Conservation (phyloP, 2,113 vertebrate genomes). For the Anolis sagrei region DNA sequence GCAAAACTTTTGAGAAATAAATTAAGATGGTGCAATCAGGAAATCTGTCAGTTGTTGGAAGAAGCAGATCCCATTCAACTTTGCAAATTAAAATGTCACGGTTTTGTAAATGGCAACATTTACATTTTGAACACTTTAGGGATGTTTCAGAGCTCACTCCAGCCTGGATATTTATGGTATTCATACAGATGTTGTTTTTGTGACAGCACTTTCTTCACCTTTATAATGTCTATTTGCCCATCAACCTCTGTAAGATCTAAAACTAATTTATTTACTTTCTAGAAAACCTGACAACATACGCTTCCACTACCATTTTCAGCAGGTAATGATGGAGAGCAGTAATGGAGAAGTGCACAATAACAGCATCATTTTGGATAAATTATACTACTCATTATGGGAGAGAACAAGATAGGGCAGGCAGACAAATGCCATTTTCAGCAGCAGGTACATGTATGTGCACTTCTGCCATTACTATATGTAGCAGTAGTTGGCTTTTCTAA, state of each 20-base stretch:
- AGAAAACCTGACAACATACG: background rate
- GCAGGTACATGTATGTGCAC: background rate
- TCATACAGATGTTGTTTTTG: background rate
- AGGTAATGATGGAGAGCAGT: background rate
- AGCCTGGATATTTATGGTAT: background rate
- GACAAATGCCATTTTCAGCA: background rate
- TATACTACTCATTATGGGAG: background rate
- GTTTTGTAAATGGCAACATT: background rate
- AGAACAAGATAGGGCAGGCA: background rate
- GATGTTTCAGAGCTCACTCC: background rate
- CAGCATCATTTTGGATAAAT: background rate
- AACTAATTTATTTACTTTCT: background rate
- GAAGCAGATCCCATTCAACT: background rate
- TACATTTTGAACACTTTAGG: background rate
- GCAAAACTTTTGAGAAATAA: background rate
- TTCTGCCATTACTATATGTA: background rate
- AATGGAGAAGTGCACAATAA: background rate
- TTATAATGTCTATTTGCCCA: background rate
- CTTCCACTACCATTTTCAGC: background rate
- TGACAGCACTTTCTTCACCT: background rate
- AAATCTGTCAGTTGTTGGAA: background rate
- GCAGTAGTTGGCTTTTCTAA: background rate
- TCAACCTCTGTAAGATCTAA: background rate
- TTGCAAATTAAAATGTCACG: background rate
- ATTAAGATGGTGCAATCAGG: background rate